Base-by-base conservation (phyloP, 1,140 invertebrate genomes). In the Leptestheria dahalacensis region DNA sequence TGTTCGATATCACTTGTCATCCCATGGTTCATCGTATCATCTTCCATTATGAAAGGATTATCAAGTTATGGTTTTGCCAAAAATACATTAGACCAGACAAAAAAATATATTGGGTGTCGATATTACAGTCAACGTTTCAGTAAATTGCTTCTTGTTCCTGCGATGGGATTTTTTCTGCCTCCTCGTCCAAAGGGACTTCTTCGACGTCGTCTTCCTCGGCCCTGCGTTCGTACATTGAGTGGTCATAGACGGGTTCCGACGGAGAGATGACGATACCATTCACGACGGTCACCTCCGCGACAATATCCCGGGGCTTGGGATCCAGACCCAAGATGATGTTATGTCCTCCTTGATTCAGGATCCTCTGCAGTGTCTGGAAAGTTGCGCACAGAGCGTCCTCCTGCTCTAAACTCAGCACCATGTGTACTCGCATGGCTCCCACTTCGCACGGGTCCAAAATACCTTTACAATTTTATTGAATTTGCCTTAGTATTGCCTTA, bases 351-450 rank as follows among this genome's bases (percentile, higher is more conserved):
- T 96, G 88, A 6, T 85, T 81, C 20, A 97, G 76, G 9, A 97
- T 86, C 26, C 94, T 77, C 0, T 97, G 72, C 3, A 98, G 72
- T 0, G 86, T 92, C 73, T 89, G 86, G 1, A 92, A 88, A 23
- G 93, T 94, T 65, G 90, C 80, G 68, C 93, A 95, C 51, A 94
- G 88, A 51, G 84, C 74, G 75, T 98, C 95, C 74, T 96, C 91
- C 71, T 97, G 90, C 68, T 94, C 90, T n/a, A 96, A 74, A 0
- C 86, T 83, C 77, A 98, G 85, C 1, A 84, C 82, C 21, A 88
- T 91, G 69, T 97, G 93, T 2, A 95, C 88, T 15, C 92, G 78
- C 28, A 89, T 83, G 63, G 85, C 86, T 1, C 86, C 88, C 47
- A 84, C 84, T 70, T 97, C 91, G 71, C 91, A 96, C 4, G 92